Percentiles rank a stretch among this genome's conserved stretches.
Evolutionary conservation across 2,888 invertebrate genomes (phyloP).

Genomic region (Ectemnius continuus): DNA sequence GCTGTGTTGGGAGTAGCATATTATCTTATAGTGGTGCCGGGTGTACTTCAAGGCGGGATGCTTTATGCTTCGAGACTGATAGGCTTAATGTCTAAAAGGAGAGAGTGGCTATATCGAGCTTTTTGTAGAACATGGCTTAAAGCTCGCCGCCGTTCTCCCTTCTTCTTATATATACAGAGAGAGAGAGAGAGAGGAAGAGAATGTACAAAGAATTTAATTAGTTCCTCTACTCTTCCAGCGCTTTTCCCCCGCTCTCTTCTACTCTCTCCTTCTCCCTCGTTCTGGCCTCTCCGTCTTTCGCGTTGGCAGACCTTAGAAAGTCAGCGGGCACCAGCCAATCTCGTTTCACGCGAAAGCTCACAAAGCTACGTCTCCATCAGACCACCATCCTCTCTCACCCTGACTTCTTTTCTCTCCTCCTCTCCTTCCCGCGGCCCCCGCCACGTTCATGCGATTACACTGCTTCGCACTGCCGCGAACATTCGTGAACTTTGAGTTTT

Average conservation of each 20-base stretch:
- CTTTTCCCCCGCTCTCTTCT: not conserved
- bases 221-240: not conserved
- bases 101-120: not conserved
- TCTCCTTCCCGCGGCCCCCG: not conserved
- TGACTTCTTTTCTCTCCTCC: constrained; percentile 9
- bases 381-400: not conserved
- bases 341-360: too few species aligned
- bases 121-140: not conserved
- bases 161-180: not conserved
- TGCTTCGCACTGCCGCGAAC: not conserved
- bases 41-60: not conserved
- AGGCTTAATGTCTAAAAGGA: constrained; percentile 6
- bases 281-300: too few species aligned
- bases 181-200: too few species aligned
- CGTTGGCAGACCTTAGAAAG: too few species aligned
- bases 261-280: too few species aligned
- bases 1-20: too few species aligned
- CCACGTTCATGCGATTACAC: not conserved
- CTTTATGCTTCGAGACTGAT: constrained; percentile 1
- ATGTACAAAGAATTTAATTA: constrained; percentile 5
- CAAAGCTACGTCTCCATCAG: too few species aligned
- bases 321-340: too few species aligned
- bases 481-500: too few species aligned
- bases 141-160: not conserved
- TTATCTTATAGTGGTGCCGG: too few species aligned